A percentile compares a stretch with the other conserved stretches of the same genome.
These are phyloP conservation scores for Galerucella calmariensis DNA, from an alignment of 2,888 invertebrate species.

Conservation along the genomic window DNA sequence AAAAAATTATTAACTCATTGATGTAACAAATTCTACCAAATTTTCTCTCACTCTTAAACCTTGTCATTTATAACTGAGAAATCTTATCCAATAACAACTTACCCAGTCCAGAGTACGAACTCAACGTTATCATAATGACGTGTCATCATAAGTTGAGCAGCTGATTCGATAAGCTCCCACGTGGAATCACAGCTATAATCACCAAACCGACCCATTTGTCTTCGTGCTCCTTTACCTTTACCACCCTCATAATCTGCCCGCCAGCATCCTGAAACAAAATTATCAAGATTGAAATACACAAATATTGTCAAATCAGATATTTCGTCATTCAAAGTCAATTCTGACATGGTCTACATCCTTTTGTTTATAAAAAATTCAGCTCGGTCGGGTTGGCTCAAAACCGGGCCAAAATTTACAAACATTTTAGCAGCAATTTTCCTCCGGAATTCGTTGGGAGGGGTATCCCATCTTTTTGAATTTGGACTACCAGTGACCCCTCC, in stretches of 20 bases:
- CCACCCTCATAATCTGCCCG: conserved; percentile 61
- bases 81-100: conserved; percentile 60
- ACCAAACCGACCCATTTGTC: conserved; percentile 78
- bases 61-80: neutral
- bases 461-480: too few species aligned
- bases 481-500: too few species aligned
- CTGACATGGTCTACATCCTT: too few species aligned
- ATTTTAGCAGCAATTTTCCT: too few species aligned
- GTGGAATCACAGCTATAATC: conserved; percentile 91
- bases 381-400: too few species aligned
- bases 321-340: too few species aligned
- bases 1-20: too few species aligned
- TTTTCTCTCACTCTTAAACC: too few species aligned
- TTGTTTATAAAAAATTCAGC: too few species aligned
- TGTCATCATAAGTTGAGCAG: conserved; percentile 86
- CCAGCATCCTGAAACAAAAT: conserved; percentile 59
- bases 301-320: neutral
- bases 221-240: conserved; percentile 59
- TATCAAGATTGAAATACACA: neutral
- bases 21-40: too few species aligned
- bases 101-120: conserved; percentile 96
- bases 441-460: too few species aligned
- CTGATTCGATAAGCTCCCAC: conserved; percentile 88
- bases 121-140: conserved; percentile 88
- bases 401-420: too few species aligned